phyloP scores from a whole-genome alignment of 2,888 invertebrate genomes.

The Drosophila trichaetosa region DNA sequence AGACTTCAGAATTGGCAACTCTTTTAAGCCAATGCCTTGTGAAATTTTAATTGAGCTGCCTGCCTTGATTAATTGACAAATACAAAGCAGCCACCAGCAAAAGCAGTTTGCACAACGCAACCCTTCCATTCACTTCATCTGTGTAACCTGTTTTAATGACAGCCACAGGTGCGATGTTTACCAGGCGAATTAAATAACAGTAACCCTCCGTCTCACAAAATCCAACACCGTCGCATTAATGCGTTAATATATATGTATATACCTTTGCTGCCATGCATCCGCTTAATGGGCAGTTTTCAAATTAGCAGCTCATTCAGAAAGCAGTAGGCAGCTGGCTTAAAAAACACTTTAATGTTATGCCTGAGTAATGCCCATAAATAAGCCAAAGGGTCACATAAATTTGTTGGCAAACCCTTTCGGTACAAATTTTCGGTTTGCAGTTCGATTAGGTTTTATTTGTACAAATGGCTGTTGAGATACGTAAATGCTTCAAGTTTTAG shows the following conservation, averaged over 20 bases:
- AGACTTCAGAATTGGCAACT: slow-evolving; percentile 37
- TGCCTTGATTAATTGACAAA: slow-evolving; percentile 72
- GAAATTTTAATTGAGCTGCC: slow-evolving; percentile 72
- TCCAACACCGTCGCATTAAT: neutral
- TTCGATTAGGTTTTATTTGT: slow-evolving; percentile 37
- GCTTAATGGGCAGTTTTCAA: slow-evolving; percentile 65
- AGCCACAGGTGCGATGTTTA: slow-evolving; percentile 69
- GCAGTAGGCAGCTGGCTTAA: slow-evolving; percentile 53
- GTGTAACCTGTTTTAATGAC: slow-evolving; percentile 51
- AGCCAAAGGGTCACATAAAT: slow-evolving; percentile 72
- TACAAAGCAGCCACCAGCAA: slow-evolving; percentile 40
- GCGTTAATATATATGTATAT: neutral
- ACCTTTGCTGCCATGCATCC: slow-evolving; percentile 16
- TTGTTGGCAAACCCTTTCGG: slow-evolving; percentile 29
- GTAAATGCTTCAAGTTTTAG: slow-evolving; percentile 36
- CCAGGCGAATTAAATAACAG: slow-evolving; percentile 45
- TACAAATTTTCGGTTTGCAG: slow-evolving; percentile 24
- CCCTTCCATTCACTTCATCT: neutral
- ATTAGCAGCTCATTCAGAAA: slow-evolving; percentile 71
- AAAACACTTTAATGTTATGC: slow-evolving; percentile 73
- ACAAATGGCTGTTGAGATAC: slow-evolving; percentile 50
- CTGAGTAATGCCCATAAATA: slow-evolving; percentile 70
- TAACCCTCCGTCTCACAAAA: neutral
- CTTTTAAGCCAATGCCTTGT: slow-evolving; percentile 36
- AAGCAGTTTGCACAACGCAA: slow-evolving; percentile 13